Base-by-base conservation (phyloP, 92 coral and sea anemone genomes). In the Parazoanthus atlanticus region DNA sequence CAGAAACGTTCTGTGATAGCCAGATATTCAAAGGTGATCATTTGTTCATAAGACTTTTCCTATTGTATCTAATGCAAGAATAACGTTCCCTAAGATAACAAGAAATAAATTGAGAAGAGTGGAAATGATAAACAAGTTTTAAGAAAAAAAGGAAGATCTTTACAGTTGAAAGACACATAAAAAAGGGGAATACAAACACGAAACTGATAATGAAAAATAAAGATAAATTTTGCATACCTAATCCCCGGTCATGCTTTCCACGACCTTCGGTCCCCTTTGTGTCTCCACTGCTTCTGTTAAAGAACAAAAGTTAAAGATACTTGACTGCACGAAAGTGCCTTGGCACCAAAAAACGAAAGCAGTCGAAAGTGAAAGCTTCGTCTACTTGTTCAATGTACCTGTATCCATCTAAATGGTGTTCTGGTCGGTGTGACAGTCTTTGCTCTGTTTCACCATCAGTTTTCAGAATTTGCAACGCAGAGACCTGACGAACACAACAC, bases 381-480 rank as follows among this genome's bases (percentile, higher is more conserved):
- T 30, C 12, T 29, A 26, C 46, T 43, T 61, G n/a, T 16, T 34
- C 52, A 7, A 5, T 38, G 52, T 92, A 92, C 94, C 93, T 92
- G 67, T 84, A 74, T 19, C 16, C 64, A 70, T 95, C 96, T 56
- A 95, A 91, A 85, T 93, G 94, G 86, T 95, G 98, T 58, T 52
- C 90, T 32, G 92, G 89, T 85, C 90, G 94, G 81, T 82, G 41
- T 34, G 88, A 61, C 17, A 46, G 28, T 19, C 84, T 86, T 67
- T 84, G 86, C 26, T 86, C 82, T 29, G 64, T 25, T 23, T 89
- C 90, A 56, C 90, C 90, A 28, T 81, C 93, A 89, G 89, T 92
- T 79, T 93, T 93, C 87, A 95, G 31, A 25, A 86, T 65, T 81
- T 93, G 81, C 25, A 95, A 82, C 56, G 94, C 92, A 66, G 92